phyloP scores from a whole-genome alignment of 2,113 vertebrate species.

The Taxidea taxus region DNA sequence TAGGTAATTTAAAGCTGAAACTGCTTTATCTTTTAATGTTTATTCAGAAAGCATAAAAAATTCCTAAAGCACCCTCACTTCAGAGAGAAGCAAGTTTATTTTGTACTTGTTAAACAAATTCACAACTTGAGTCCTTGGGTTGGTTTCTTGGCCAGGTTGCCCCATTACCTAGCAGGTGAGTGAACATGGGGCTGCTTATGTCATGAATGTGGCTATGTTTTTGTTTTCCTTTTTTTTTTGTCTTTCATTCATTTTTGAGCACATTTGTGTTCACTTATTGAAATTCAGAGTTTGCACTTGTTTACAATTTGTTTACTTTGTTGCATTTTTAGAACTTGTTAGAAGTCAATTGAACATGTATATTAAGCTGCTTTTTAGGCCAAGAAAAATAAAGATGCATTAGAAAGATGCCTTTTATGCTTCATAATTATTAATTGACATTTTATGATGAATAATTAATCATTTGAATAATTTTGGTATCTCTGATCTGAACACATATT shows the following conservation, averaged over 20 bases:
- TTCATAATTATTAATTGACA: constrained; percentile 97
- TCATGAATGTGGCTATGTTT: background rate
- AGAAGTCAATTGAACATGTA: constrained; percentile 83
- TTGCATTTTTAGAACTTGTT: constrained; percentile 85
- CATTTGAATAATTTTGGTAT: constrained; percentile 98
- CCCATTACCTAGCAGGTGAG: constrained; percentile 40
- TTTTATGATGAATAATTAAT: constrained; percentile 98
- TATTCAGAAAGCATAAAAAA: constrained; percentile 37
- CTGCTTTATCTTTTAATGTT: constrained; percentile 21
- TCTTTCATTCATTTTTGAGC: constrained; percentile 38
- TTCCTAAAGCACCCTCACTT: background rate
- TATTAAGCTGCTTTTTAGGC: constrained; percentile 84
- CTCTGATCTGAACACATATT: constrained; percentile 97
- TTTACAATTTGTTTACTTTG: constrained; percentile 83
- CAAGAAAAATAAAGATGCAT: constrained; percentile 87
- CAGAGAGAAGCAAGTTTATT: background rate
- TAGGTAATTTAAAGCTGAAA: constrained; percentile 32
- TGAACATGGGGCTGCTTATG: background rate
- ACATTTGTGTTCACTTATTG: constrained; percentile 70
- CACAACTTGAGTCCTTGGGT: background rate
- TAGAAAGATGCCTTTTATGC: constrained; percentile 90
- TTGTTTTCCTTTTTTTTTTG: background rate
- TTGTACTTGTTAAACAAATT: background rate
- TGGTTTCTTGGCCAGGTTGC: background rate
- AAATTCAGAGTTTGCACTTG: constrained; percentile 79